phyloP scores from a whole-genome alignment of 2,888 invertebrate species.

The Caenorhabditis macrosperma region DNA sequence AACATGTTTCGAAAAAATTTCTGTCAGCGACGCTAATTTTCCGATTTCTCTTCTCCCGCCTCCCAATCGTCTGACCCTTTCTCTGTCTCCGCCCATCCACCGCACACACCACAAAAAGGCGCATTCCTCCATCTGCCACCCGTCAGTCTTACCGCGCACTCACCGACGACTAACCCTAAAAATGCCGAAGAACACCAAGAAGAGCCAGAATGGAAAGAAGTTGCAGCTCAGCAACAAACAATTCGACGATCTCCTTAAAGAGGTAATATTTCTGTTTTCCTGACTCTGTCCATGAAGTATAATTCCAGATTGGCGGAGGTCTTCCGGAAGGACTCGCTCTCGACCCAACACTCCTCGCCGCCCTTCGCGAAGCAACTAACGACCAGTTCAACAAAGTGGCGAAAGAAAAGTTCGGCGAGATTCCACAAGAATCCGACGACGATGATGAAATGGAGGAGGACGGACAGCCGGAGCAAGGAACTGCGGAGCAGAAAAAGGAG shows the following conservation, averaged over 20 bases:
- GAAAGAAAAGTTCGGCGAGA: slow-evolving; percentile 31
- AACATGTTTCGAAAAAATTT: not conserved
- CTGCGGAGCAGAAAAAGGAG: not conserved
- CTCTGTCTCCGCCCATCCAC: slow-evolving; percentile 28
- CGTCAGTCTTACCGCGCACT: slow-evolving; percentile 7
- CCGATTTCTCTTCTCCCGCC: not conserved
- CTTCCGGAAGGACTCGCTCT: slow-evolving; percentile 38
- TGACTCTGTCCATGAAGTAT: not conserved
- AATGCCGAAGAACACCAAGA: slow-evolving; percentile 49
- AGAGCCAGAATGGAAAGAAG: slow-evolving; percentile 59
- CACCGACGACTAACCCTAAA: not conserved
- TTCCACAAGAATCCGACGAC: slow-evolving; percentile 21
- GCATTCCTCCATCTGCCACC: not conserved
- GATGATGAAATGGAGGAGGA: slow-evolving; percentile 15
- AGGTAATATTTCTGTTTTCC: slow-evolving; percentile 31
- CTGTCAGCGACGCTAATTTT: not conserved
- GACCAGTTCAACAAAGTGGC: slow-evolving; percentile 37
- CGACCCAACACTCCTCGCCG: slow-evolving; percentile 37
- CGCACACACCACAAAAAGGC: not conserved
- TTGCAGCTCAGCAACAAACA: slow-evolving; percentile 58
- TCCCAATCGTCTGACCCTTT: not conserved
- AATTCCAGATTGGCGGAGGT: slow-evolving; percentile 28
- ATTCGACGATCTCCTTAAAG: slow-evolving; percentile 43
- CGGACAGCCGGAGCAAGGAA: not conserved
- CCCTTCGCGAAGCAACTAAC: slow-evolving; percentile 46